Evolutionary conservation across 2,888 invertebrate genomes (phyloP), one percentile per base, ranked within the genome.

Genomic region (Andrena bicolor): DNA sequence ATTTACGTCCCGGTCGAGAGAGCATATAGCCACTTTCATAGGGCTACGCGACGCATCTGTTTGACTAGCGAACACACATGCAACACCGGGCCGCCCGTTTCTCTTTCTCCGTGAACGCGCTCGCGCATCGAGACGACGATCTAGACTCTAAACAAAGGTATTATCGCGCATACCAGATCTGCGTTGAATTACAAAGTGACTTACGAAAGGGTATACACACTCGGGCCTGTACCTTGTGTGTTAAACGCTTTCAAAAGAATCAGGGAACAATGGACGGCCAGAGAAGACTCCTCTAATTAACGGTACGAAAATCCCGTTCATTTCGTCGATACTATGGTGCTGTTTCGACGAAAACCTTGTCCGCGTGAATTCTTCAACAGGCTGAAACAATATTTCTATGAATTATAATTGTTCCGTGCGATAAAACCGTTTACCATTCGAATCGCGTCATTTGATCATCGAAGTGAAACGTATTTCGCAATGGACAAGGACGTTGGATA

Each of bases 181-280:
- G 53, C 71, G 82, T 71, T 82, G 82, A 82, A 82, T 83, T 78
- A 82, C 83, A 73, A 81, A 78, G 74, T 78, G 78, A 78, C 82
- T 83, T 83, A 66, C 74, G 82, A 83, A 82, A 82, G 78, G 73
- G 77, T 71, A 83, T 77, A 68, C 76, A 76, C 72, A 30, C 60
- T 49, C 20, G 58, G 35, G 71, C 10, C 41, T n/a, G 20, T 58
- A 68, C 41, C 68, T 49, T 58, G n/a, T 13, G 53, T 35, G 41
- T 41, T 41, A 64, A 65, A 41, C 65, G 41, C 71, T 83, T 78
- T 63, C 78, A 72, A 83, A 83, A 75, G 79, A 75, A 76, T n/a
- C 60, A 28, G 65, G 32, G 78, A 83, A 83, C 78, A 75, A 83
- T 78, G 53, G 69, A 49, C 63, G 28, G 23, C 7, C 53, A 28